phyloP scores from a whole-genome alignment of 2,113 vertebrate species.

The Percopsis transmontana region DNA sequence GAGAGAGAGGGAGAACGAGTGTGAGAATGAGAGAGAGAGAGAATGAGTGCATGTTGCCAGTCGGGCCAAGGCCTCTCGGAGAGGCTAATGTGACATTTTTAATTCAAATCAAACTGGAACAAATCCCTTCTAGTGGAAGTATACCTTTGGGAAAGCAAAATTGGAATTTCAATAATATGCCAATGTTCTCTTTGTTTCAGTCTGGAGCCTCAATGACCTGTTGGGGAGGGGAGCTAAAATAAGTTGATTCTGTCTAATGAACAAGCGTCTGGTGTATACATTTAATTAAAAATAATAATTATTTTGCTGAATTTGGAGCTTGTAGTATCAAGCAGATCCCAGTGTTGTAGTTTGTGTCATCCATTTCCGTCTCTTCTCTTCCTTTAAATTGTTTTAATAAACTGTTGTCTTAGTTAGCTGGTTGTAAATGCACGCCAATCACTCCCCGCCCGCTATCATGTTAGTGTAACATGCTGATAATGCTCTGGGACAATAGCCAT shows the following conservation, averaged over 20 bases:
- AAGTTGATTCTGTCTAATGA: slow-evolving; percentile 21
- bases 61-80: slow-evolving; percentile 43
- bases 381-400: too few relatives aligned
- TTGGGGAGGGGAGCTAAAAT: slow-evolving; percentile 22
- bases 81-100: slow-evolving; percentile 47
- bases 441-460: too few relatives aligned
- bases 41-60: slow-evolving; percentile 41
- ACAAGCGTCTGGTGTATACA: not conserved
- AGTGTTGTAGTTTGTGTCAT: too few relatives aligned
- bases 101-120: slow-evolving; percentile 55
- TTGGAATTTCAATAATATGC: slow-evolving; percentile 63
- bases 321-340: too few relatives aligned
- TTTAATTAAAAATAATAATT: too few relatives aligned
- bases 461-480: too few relatives aligned
- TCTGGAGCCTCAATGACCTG: slow-evolving; percentile 44
- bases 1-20: not conserved
- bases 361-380: too few relatives aligned
- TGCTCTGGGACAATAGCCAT: too few relatives aligned
- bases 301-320: not conserved
- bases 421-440: too few relatives aligned
- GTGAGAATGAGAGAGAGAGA: slow-evolving; percentile 1
- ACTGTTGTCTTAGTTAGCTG: too few relatives aligned
- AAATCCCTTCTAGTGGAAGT: slow-evolving; percentile 37
- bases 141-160: slow-evolving; percentile 43
- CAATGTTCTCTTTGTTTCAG: slow-evolving; percentile 51